Evolutionary conservation across 2,888 invertebrate species (phyloP).

Genomic region (Apamea epomidion): DNA sequence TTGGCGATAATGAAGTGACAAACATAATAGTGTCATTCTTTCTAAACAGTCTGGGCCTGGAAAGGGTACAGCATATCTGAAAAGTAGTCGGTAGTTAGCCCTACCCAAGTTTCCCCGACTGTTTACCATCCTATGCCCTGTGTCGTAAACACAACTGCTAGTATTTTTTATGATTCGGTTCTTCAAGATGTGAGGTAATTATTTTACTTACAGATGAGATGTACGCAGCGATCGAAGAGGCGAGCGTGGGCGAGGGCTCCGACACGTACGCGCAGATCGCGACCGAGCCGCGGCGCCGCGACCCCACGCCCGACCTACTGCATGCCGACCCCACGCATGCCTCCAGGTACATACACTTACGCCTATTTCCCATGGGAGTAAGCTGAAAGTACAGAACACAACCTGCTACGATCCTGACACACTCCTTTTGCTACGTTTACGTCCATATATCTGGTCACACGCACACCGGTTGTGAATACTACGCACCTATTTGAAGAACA

Average conservation of each 20-base stretch:
- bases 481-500: background rate
- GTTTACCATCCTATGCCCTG: background rate
- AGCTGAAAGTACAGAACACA: background rate
- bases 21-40: background rate
- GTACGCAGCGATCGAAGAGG: constrained; percentile 97
- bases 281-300: constrained; percentile 79
- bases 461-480: background rate
- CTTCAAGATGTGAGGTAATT: background rate
- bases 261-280: constrained; percentile 96
- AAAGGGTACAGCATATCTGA: background rate
- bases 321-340: constrained; percentile 69
- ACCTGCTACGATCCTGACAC: background rate
- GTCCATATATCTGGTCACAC: background rate
- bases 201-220: constrained; percentile 93
- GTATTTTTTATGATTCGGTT: background rate
- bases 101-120: background rate
- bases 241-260: constrained; percentile 93
- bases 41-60: background rate
- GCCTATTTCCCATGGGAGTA: background rate
- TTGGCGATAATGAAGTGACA: background rate
- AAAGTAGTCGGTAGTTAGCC: background rate
- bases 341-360: constrained; percentile 69
- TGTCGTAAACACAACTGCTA: background rate
- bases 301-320: constrained; percentile 68
- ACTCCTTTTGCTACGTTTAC: background rate